A percentile compares a stretch with the other conserved stretches of the same genome.
Conservation (phyloP, 2,888 invertebrate species). For the Drosophila vallismaia region DNA sequence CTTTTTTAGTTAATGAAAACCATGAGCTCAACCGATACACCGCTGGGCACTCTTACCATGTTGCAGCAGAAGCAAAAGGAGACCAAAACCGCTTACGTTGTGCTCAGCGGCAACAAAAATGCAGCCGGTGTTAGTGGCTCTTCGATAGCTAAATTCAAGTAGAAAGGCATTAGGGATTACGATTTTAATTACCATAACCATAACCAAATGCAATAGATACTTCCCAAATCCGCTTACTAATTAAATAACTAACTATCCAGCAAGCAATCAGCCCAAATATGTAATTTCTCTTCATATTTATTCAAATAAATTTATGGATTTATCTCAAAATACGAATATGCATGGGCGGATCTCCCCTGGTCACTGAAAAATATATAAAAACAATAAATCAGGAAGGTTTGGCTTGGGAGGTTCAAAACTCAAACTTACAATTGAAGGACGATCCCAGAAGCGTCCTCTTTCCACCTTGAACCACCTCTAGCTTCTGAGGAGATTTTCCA, state of each 20-base stretch:
- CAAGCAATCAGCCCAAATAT: slow-evolving; percentile 25
- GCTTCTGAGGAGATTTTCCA: slow-evolving; percentile 6
- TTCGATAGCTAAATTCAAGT: slow-evolving; percentile 82
- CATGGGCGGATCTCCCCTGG: slow-evolving; percentile 29
- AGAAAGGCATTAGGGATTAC: slow-evolving; percentile 25
- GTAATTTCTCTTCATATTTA: slow-evolving; percentile 44
- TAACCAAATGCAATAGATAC: slow-evolving; percentile 75
- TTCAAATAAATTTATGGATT: slow-evolving; percentile 38
- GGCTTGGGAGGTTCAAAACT: too few relatives aligned
- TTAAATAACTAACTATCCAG: slow-evolving; percentile 42
- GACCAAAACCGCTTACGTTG: slow-evolving; percentile 95
- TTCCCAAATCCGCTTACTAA: slow-evolving; percentile 56
- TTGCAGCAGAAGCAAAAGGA: slow-evolving; percentile 97
- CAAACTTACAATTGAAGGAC: slow-evolving; percentile 48
- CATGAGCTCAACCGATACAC: slow-evolving; percentile 99
- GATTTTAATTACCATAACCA: slow-evolving; percentile 26
- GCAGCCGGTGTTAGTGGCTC: slow-evolving; percentile 75
- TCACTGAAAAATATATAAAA: slow-evolving; percentile 31
- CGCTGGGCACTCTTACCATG: slow-evolving; percentile 96
- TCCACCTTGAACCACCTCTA: slow-evolving; percentile 43
- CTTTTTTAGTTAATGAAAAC: slow-evolving; percentile 92
- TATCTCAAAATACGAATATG: slow-evolving; percentile 35
- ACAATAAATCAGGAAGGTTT: not conserved
- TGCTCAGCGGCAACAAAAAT: slow-evolving; percentile 93
- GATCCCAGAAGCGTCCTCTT: slow-evolving; percentile 23